Base-by-base conservation (phyloP, 2,888 invertebrate species). In the Lathronympha strigana region DNA sequence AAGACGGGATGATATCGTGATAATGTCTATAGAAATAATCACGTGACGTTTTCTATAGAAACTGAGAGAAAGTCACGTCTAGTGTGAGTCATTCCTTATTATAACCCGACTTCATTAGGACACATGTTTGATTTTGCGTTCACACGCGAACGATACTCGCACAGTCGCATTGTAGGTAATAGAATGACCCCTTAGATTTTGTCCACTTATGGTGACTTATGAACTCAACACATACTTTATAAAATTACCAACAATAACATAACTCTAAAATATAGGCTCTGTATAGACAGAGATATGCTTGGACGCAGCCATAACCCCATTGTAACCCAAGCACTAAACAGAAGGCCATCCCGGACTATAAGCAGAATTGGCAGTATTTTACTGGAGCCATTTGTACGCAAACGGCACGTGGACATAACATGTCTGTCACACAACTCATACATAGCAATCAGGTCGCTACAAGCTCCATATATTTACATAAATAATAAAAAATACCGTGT, bases 401-500 rank as follows among this genome's bases (percentile, higher is more conserved):
- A 66, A 66, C 54, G 53, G 21, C 38, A 66, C 66, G 66, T 61
- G 66, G 31, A 50, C 61, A 61, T 55, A 63, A 66, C 64, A 68
- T 61, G 68, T 47, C 64, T 54, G 60, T 61, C 66, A 69, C 67
- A 51, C 25, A 69, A 72, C 71, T 40, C 40, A 43, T 50, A 53
- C 36, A 69, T 67, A 69, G 73, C 73, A 74, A 74, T 76, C 73
- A 76, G 75, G 71, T 74, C 71, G 68, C 53, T 71, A 70, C 66
- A 63, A 67, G 62, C 70, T 66, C 69, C 70, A 72, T 71, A 71
- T 80, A 80, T 82, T 80, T 79, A 79, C 78, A 82, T 80, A 77
- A 79, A 81, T 78, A 81, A 81, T 77, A 75, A 74, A 80, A 79
- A 78, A 76, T 71, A 70, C 71, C 68, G 68, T 68, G 68, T 71